These are phyloP conservation scores for Micrasema longulum DNA, from an alignment of 1,140 invertebrate genomes.

Conservation along the genomic window DNA sequence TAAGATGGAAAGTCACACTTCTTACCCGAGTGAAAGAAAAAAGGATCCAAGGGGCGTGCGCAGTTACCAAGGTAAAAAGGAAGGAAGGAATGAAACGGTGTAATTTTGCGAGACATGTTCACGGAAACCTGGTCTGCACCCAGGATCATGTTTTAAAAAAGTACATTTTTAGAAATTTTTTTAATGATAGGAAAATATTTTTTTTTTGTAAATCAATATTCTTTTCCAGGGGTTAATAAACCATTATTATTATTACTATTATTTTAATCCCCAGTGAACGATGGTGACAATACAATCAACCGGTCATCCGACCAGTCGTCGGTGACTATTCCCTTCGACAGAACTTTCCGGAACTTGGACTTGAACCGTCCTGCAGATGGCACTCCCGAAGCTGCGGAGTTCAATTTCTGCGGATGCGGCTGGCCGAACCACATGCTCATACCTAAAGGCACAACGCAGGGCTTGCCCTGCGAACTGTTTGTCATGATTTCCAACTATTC, in stretches of 20 bases:
- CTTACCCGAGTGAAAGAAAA: too few relatives aligned
- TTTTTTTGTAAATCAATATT: too few relatives aligned
- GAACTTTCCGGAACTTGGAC: constrained; percentile 75
- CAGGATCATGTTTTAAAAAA: too few relatives aligned
- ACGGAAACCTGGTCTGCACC: too few relatives aligned
- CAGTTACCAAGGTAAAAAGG: too few relatives aligned
- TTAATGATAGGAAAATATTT: too few relatives aligned
- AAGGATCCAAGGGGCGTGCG: too few relatives aligned
- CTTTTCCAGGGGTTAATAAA: not conserved
- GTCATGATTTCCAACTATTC: constrained; percentile 84
- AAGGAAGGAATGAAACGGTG: too few relatives aligned
- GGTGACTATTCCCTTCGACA: constrained; percentile 80
- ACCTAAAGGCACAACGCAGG: constrained; percentile 78
- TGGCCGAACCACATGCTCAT: constrained; percentile 89
- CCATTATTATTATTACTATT: too few relatives aligned
- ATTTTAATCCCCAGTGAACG: constrained; percentile 64
- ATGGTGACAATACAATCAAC: constrained; percentile 73
- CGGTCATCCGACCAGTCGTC: constrained; percentile 75
- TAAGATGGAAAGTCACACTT: too few relatives aligned
- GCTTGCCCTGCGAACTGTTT: constrained; percentile 79
- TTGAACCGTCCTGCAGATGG: constrained; percentile 68
- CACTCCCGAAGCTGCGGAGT: constrained; percentile 68
- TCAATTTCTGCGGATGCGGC: constrained; percentile 88
- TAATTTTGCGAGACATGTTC: too few relatives aligned
- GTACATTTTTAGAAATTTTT: too few relatives aligned